Conservation (phyloP, 2,888 invertebrate genomes). For the Hydrotaea diabolus region DNA sequence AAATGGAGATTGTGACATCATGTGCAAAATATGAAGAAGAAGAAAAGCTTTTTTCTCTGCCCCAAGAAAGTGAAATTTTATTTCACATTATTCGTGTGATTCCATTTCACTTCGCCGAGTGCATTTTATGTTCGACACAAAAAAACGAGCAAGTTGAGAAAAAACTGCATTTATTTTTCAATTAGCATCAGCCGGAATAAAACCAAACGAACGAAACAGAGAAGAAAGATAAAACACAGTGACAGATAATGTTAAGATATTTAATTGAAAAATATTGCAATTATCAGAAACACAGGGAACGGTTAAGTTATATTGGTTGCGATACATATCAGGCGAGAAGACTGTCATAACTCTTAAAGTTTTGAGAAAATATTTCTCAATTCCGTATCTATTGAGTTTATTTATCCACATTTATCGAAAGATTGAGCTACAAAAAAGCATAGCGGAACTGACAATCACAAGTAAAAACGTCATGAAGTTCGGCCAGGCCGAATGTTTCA, state of each 20-base stretch:
- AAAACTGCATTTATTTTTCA: constrained; percentile 5
- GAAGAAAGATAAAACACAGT: neutral
- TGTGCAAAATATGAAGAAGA: constrained; percentile 52
- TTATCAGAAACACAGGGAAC: constrained; percentile 15
- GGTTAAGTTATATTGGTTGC: too few species aligned
- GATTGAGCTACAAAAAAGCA: too few species aligned
- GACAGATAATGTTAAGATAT: neutral
- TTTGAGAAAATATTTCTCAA: too few species aligned
- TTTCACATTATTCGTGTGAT: neutral
- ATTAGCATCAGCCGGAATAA: neutral
- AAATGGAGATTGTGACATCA: constrained; percentile 59
- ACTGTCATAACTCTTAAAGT: too few species aligned
- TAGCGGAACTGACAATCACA: too few species aligned
- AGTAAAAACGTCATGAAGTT: too few species aligned
- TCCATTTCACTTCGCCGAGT: neutral
- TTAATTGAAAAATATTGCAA: constrained; percentile 36
- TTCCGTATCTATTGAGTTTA: too few species aligned
- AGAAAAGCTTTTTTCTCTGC: neutral
- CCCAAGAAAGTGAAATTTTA: constrained; percentile 23
- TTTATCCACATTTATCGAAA: too few species aligned
- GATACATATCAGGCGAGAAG: neutral
- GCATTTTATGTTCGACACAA: neutral
- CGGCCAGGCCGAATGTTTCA: too few species aligned
- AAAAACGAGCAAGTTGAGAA: neutral
- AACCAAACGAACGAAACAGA: neutral